Conservation (phyloP, 2,888 invertebrate species). For the Rhopalosiphum nymphaeae region DNA sequence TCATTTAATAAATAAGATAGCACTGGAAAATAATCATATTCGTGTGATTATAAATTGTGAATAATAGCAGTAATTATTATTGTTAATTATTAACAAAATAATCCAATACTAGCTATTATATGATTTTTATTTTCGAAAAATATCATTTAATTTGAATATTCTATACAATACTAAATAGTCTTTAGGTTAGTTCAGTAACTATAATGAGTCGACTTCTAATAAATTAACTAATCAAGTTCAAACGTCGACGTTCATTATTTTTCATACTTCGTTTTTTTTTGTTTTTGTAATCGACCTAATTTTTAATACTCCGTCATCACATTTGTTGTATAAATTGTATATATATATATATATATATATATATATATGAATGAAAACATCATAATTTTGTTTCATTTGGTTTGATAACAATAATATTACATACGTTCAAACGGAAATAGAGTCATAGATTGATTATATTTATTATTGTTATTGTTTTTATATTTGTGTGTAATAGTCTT, state of each 20-base stretch:
- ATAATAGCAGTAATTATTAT: background rate
- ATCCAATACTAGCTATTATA: background rate
- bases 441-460: background rate
- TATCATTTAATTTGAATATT: background rate
- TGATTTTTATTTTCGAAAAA: background rate
- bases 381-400: background rate
- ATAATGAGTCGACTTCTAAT: background rate
- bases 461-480: background rate
- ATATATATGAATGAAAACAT: background rate
- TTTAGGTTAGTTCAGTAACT: background rate
- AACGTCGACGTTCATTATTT: background rate
- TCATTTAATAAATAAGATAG: background rate
- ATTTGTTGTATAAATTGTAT: background rate
- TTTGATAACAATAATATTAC: background rate
- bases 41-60: background rate
- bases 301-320: background rate
- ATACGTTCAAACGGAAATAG: background rate
- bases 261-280: background rate
- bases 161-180: background rate
- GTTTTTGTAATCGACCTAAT: background rate
- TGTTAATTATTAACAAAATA: background rate
- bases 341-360: too few relatives aligned
- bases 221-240: background rate
- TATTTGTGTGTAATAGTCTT: background rate
- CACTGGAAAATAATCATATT: background rate